Conservation (phyloP, 1,140 invertebrate species). For the Trichonephila clavata region DNA sequence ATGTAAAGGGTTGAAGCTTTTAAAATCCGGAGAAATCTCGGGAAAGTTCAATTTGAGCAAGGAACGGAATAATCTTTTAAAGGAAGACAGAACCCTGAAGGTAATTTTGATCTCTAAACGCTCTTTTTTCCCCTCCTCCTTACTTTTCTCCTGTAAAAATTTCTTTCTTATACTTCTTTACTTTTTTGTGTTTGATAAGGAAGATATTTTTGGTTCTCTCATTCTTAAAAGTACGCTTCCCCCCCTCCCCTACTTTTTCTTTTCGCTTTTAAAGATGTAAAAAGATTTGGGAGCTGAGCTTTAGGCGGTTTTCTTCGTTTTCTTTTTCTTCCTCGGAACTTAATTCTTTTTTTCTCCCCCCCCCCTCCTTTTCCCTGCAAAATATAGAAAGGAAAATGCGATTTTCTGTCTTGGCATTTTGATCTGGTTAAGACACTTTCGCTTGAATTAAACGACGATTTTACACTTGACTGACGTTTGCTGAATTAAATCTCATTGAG, state of each 20-base stretch:
- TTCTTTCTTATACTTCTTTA: background rate
- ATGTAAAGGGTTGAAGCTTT: background rate
- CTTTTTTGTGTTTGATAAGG: background rate
- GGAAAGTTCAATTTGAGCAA: conserved; percentile 17
- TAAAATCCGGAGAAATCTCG: conserved; percentile 9
- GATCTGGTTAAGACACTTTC: too few species aligned
- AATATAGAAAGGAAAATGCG: too few species aligned
- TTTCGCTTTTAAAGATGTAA: conserved; percentile 21
- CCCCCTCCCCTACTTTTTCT: background rate
- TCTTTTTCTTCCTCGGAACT: background rate
- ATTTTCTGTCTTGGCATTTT: too few species aligned
- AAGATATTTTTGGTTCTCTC: conserved; percentile 2
- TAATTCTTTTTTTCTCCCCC: background rate
- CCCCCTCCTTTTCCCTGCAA: background rate
- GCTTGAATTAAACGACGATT: too few species aligned
- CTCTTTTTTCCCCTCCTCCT: background rate
- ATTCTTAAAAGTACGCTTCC: background rate
- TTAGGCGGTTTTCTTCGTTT: background rate
- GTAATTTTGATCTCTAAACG: conserved; percentile 42
- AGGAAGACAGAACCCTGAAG: background rate
- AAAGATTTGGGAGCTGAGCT: conserved; percentile 4
- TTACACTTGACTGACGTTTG: too few species aligned
- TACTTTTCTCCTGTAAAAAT: background rate
- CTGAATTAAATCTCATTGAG: too few species aligned
- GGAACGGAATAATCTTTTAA: background rate